Evolutionary conservation across 2,113 vertebrate species (phyloP), one percentile per base, ranked within the genome.

Genomic region (Platysteira castanea): DNA sequence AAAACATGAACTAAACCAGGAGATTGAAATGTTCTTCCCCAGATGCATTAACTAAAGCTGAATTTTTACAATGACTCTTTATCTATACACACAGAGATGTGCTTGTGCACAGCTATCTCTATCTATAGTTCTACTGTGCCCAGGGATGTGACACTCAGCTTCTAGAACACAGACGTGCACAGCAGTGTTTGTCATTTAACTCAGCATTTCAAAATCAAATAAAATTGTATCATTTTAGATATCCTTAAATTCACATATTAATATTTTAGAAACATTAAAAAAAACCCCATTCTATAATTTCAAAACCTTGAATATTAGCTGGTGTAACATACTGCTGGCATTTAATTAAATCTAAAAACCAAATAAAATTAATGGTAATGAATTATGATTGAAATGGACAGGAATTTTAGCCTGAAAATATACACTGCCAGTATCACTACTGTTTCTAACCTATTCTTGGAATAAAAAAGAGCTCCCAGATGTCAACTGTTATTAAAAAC

Each of bases 401-500:
- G 96, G 94, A 97, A 96, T 94, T 97, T 94, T 92, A 97, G 94
- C 96, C 88, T 94, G 91, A 97, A 97, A 97, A 97, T 97, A 97
- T 80, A 98, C 93, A 96, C 95, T 97, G 96, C 97, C 97, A 98
- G 96, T 96, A 97, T 96, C 96, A 97, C 96, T 98, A 98, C 95
- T 97, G 96, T 97, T 97, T 70, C 81, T 90, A 83, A 69, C 94
- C 84, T 89, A 91, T 96, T 95, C 92, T 95, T 97, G 87, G 94
- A 97, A 97, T 94, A 95, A 81, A 96, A 98, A 96, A 97, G 96
- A 93, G 96, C 97, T 97, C 97, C 97, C 97, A 97, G 97, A 97
- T 97, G 98, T 98, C 97, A 98, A 97, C 95, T 95, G 97, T 97
- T 98, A 98, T 98, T 98, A 98, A 97, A 98, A 98, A 98, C 96